Evolutionary conservation across 2,797 vertebrate species (phyloP).

Genomic region (Aphelocoma californica): DNA sequence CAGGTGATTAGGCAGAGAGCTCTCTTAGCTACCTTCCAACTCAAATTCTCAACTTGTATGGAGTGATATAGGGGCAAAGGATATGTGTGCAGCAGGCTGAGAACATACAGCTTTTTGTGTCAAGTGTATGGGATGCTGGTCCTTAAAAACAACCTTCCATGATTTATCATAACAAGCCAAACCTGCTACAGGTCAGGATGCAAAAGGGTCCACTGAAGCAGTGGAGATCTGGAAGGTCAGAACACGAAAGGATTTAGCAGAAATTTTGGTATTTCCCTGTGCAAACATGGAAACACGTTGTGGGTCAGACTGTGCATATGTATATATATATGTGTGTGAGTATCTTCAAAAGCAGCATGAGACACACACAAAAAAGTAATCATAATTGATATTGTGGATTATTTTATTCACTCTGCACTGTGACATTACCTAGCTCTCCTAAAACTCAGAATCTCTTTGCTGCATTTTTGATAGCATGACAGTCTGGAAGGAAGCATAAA

Average conservation of each 20-base stretch:
- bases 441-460: not conserved
- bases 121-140: not conserved
- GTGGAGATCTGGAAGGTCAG: not conserved
- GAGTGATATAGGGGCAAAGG: not conserved
- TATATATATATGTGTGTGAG: too few species aligned
- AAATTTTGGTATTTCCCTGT: not conserved
- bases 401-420: not conserved
- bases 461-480: not conserved
- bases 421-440: not conserved
- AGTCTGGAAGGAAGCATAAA: slow-evolving; percentile 35
- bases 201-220: not conserved
- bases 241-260: not conserved
- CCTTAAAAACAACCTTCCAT: not conserved
- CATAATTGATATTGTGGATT: not conserved
- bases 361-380: not conserved
- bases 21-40: not conserved
- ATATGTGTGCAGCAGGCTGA: not conserved
- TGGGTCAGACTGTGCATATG: not conserved
- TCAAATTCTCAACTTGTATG: not conserved
- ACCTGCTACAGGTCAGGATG: not conserved
- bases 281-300: not conserved
- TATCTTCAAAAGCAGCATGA: not conserved
- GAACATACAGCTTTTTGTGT: not conserved
- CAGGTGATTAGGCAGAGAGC: not conserved
- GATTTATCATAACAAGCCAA: not conserved